phyloP scores from a whole-genome alignment of 2,888 invertebrate genomes.

The Eueremaeus valkanovi region DNA sequence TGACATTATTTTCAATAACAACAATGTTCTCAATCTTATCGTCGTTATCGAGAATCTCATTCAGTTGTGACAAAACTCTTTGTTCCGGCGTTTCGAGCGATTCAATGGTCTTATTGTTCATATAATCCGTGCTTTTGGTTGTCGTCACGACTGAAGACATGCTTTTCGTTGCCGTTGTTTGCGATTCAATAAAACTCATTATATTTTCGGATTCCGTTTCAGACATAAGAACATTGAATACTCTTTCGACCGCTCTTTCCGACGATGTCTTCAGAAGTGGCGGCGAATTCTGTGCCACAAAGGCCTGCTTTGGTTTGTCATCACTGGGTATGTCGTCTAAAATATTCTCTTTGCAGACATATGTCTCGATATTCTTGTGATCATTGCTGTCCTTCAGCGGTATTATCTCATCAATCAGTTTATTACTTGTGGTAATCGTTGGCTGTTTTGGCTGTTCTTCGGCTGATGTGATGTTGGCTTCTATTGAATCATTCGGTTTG shows the following conservation, averaged over 20 bases:
- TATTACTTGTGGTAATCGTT: neutral
- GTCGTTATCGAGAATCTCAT: neutral
- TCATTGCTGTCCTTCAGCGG: neutral
- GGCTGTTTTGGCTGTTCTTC: neutral
- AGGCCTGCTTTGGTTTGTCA: neutral
- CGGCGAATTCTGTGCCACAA: no score
- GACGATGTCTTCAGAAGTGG: neutral
- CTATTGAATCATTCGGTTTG: neutral
- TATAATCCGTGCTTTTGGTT: no score
- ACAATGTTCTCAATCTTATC: no score
- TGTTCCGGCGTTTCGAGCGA: neutral
- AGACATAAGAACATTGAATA: neutral
- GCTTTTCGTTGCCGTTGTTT: no score
- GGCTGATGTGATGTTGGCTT: neutral
- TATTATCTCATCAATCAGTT: neutral
- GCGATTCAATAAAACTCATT: neutral
- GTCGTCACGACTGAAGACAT: no score
- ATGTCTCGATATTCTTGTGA: neutral
- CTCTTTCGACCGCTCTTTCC: neutral
- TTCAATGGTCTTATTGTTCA: no score
- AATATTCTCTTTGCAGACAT: constrained; percentile 29
- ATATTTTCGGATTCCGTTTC: neutral
- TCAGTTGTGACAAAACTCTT: neutral
- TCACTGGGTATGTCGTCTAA: neutral
- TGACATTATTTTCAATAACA: neutral